These are phyloP conservation scores for Himantopus leucocephalus DNA, from an alignment of 2,113 vertebrate genomes.

Conservation along the genomic window DNA sequence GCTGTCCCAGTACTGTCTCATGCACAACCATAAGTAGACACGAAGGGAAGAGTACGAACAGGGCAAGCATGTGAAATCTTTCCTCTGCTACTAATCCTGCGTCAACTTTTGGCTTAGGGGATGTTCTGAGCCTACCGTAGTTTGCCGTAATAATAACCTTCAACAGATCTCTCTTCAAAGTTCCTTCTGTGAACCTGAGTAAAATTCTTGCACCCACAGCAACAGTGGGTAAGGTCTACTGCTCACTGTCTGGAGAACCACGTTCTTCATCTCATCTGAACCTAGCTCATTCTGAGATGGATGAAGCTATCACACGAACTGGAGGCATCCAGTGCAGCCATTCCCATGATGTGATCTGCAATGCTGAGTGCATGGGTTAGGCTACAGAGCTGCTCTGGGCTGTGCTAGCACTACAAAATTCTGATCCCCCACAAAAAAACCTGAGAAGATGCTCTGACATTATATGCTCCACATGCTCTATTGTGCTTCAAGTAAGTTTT, in stretches of 20 bases:
- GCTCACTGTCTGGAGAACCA: background rate
- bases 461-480: background rate
- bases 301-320: background rate
- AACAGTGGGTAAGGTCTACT: background rate
- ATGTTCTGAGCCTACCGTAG: background rate
- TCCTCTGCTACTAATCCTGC: background rate
- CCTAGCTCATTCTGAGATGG: background rate
- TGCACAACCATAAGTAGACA: background rate
- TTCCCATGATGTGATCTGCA: background rate
- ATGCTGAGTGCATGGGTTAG: background rate
- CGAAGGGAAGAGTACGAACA: background rate
- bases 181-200: background rate
- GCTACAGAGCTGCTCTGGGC: background rate
- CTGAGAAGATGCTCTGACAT: background rate
- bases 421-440: rapidly evolving
- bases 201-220: background rate
- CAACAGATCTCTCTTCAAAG: background rate
- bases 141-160: background rate
- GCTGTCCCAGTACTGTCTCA: background rate
- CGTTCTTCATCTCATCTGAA: background rate
- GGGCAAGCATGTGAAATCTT: background rate
- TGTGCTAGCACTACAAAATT: background rate
- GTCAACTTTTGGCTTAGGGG: background rate
- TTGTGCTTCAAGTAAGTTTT: background rate
- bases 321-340: background rate